A percentile compares a stretch with the other conserved stretches of the same genome.
Conservation (phyloP, 2,797 vertebrate genomes). For the Anas bahamensis region DNA sequence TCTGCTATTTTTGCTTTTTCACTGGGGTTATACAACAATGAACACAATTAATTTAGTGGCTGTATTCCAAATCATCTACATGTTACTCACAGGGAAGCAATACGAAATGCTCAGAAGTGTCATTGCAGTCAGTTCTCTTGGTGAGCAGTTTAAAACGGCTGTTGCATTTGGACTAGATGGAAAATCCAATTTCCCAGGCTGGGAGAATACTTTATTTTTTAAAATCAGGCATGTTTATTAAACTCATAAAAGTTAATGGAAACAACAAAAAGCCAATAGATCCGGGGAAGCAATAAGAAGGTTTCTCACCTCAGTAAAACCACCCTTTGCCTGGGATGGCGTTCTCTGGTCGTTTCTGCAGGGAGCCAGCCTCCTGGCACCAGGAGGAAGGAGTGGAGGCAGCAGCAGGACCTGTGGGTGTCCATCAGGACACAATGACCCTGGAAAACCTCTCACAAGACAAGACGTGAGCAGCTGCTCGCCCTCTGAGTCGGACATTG, state of each 20-base stretch:
- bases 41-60: neutral
- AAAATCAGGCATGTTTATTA: constrained; percentile 31
- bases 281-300: neutral
- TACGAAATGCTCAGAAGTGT: neutral
- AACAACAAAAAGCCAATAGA: neutral
- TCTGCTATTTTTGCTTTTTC: neutral
- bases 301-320: neutral
- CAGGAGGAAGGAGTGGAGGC: neutral
- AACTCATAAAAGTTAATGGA: constrained; percentile 38
- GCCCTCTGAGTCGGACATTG: accelerated
- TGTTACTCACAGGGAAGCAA: neutral
- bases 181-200: constrained; percentile 32
- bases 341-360: neutral
- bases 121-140: neutral
- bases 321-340: neutral
- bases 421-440: neutral
- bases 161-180: neutral
- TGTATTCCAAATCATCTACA: neutral
- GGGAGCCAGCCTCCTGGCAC: neutral
- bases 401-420: neutral
- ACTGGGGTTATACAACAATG: neutral
- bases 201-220: neutral
- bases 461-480: accelerated
- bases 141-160: neutral
- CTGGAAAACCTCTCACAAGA: neutral